Conservation (phyloP, 1,140 invertebrate species). For the Drosophila tropicalis region DNA sequence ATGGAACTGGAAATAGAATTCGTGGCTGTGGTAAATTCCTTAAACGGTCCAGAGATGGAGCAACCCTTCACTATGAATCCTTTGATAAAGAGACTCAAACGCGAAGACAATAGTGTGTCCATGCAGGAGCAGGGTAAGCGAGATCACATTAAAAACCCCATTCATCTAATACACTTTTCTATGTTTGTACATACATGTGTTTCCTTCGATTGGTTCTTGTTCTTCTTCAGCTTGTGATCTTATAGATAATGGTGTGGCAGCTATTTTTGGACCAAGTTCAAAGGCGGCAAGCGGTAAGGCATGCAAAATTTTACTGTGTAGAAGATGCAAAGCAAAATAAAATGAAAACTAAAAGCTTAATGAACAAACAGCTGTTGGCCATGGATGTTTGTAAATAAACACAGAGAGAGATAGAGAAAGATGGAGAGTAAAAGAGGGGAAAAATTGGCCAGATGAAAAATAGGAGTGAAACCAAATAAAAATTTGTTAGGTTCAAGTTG, state of each 20-base stretch:
- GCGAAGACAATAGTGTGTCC: constrained; percentile 57
- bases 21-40: constrained; percentile 77
- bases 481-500: neutral
- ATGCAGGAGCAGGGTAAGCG: constrained; percentile 66
- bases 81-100: constrained; percentile 54
- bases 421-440: neutral
- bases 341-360: constrained; percentile 23
- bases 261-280: constrained; percentile 90
- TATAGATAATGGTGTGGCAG: constrained; percentile 87
- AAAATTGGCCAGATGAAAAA: neutral
- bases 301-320: constrained; percentile 38
- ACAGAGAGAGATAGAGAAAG: constrained; percentile 27
- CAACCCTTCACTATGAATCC: constrained; percentile 43
- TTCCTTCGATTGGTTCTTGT: neutral
- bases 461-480: no score
- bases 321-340: constrained; percentile 62
- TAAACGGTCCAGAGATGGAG: constrained; percentile 66
- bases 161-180: neutral
- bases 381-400: constrained; percentile 50
- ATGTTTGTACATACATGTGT: neutral
- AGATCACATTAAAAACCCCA: neutral
- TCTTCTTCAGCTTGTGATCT: constrained; percentile 84
- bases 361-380: neutral
- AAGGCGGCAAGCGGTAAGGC: constrained; percentile 84
- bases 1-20: constrained; percentile 83